Base-by-base conservation (phyloP, 1,140 invertebrate genomes). In the Penaeus vannamei region DNA sequence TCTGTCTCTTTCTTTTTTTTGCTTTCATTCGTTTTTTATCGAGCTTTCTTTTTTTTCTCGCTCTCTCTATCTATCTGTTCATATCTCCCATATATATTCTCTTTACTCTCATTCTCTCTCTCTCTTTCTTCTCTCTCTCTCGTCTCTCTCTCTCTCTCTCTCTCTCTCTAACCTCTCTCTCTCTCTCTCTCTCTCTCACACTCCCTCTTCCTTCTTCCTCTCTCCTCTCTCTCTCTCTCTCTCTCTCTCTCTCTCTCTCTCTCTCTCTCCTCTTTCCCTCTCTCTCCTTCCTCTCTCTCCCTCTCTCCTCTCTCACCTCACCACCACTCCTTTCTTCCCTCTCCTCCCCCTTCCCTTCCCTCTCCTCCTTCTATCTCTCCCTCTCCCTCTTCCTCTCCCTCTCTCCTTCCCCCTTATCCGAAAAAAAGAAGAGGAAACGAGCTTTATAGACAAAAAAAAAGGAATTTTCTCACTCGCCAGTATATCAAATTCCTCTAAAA, bases 11-110 rank as follows among this genome's bases (percentile, higher is more conserved):
- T n/a, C n/a, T n/a, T n/a, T n/a, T n/a, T n/a, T n/a, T n/a, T n/a
- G n/a, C 69, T 76, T 32, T 76, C 69, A 29, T 32, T 76, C 69
- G 26, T 32, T 76, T 32, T 76, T 32, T 76, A n/a, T 76, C 69
- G 26, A n/a, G 26, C 69, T 76, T 32, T 76, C 23, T 23, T 23
- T 23, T 23, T 23, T 23, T 23, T 23, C 23, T 23, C 23, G 12
- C n/a, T n/a, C n/a, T n/a, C n/a, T n/a, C n/a, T n/a, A n/a, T n/a
- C n/a, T n/a, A n/a, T 76, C 69, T 76, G n/a, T 76, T 32, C 36
- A n/a, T 76, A n/a, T 76, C 69, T 23, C 69, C 23, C 23, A 12
- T 23, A 42, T 42, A 12, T 64, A 64, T 64, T 19, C n/a, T 19
- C 19, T 19, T 64, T 64, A 17, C n/a, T n/a, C n/a, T 64, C 62